These are phyloP conservation scores for Dicyrtoma fusca DNA, from an alignment of 2,888 invertebrate species.

Conservation along the genomic window DNA sequence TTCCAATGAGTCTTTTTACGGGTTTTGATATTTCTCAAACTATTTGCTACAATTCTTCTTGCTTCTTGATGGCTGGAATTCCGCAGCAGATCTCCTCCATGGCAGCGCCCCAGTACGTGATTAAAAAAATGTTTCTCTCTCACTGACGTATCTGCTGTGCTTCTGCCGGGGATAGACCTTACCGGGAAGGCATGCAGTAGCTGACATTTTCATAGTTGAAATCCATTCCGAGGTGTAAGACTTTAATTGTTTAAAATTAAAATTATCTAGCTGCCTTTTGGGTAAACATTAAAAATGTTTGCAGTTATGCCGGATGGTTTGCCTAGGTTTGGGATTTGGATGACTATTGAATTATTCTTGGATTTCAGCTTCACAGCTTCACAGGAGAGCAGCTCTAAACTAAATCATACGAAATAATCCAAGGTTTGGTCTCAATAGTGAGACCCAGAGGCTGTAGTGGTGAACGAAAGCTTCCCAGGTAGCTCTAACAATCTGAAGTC, in stretches of 20 bases:
- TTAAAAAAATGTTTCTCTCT: neutral
- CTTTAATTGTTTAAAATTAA: too few relatives aligned
- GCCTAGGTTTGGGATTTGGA: neutral
- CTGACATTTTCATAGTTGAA: neutral
- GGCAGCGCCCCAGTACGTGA: neutral
- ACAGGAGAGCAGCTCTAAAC: neutral
- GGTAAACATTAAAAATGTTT: slow-evolving; percentile 15
- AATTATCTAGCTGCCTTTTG: neutral
- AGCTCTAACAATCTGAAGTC: too few relatives aligned
- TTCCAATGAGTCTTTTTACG: too few relatives aligned
- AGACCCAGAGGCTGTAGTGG: slow-evolving; percentile 20
- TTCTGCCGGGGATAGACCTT: neutral
- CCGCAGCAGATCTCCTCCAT: neutral
- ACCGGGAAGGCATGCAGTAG: too few relatives aligned
- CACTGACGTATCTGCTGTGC: neutral
- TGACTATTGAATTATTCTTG: neutral
- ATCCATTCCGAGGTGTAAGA: neutral
- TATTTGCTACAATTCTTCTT: neutral
- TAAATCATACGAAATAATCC: neutral
- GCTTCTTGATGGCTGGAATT: neutral
- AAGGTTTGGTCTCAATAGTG: neutral
- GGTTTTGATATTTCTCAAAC: neutral
- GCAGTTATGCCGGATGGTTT: neutral
- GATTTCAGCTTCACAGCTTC: neutral
- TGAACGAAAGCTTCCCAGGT: slow-evolving; percentile 36